Evolutionary conservation across 2,888 invertebrate species (phyloP).

Genomic region (Emesis castigata): DNA sequence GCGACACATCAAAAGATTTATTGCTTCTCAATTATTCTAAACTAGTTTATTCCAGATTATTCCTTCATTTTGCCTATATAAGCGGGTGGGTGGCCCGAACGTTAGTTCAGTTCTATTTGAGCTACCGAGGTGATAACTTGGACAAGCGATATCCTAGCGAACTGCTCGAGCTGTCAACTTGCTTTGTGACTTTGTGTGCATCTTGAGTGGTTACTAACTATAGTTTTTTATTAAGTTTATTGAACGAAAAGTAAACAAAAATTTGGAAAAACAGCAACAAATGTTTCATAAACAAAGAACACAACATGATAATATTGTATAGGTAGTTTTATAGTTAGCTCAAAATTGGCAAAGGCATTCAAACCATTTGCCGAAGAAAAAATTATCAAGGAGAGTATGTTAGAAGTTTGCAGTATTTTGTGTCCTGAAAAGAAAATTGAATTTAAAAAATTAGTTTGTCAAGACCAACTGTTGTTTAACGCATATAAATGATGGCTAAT

Average conservation of each 20-base stretch:
- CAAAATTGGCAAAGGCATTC: conserved; percentile 33
- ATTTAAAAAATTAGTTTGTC: not conserved
- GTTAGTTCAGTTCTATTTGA: not conserved
- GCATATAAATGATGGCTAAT: not conserved
- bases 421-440: not conserved
- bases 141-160: conserved; percentile 14
- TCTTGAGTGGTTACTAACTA: conserved; percentile 26
- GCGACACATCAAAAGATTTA: conserved; percentile 11
- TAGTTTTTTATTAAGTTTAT: too few species aligned
- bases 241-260: too few species aligned
- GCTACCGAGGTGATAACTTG: conserved; percentile 13
- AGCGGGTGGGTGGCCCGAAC: not conserved
- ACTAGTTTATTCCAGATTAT: conserved; percentile 10
- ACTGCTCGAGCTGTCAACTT: conserved; percentile 20
- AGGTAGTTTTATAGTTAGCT: conserved; percentile 36
- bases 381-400: conserved; percentile 37
- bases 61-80: conserved; percentile 14
- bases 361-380: conserved; percentile 32
- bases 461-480: not conserved
- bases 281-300: too few species aligned
- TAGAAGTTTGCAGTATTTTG: conserved; percentile 34
- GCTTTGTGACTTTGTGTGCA: conserved; percentile 26
- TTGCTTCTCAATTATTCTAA: conserved; percentile 8
- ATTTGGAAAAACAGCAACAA: too few species aligned
- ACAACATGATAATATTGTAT: too few species aligned